Base-by-base conservation (phyloP, 2,888 invertebrate genomes). In the Drosophila phalerata region DNA sequence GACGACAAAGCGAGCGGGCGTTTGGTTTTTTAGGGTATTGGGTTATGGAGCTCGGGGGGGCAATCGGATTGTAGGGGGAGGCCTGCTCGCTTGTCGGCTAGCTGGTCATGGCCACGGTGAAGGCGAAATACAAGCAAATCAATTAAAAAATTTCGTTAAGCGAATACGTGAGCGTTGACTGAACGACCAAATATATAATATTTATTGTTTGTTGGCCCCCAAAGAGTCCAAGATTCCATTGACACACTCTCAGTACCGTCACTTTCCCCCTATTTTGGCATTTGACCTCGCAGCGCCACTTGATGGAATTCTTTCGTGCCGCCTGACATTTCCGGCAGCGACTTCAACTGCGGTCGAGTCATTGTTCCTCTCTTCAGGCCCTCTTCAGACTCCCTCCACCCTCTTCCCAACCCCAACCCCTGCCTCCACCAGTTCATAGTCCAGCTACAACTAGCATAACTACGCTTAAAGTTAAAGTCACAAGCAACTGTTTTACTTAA, bases 91-190 rank as follows among this genome's bases (percentile, higher is more conserved):
- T 53, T 58, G 63, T 71, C 69, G 82, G 78, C 69, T 64, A 75
- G 69, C 78, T 86, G 90, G 90, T 89, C 90, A 89, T 76, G 89
- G 89, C 89, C 89, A 90, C 79, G 86, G 86, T 79, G 87, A 89
- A 90, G 89, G 89, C 79, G 63, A 73, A 49, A 32, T 45, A 53
- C 67, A 65, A 71, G 73, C 73, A 79, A 86, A 89, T 85, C 85
- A 89, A 88, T 85, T 85, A 85, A 88, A 88, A 83, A 77, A 65
- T 69, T 57, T 67, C 49, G 65, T 61, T 77, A 51, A 58, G 49
- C 55, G 30, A 13, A 42, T 37, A 66, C 30, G 25, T 17, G 11
- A 47, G 28, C 42, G 4, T 48, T 48, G 61, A 11, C 72, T 77
- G 64, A 73, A 47, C 67, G 47, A 73, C 58, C 56, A 47, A 11